Conservation (phyloP, 2,113 vertebrate species). For the Ammospiza caudacuta region DNA sequence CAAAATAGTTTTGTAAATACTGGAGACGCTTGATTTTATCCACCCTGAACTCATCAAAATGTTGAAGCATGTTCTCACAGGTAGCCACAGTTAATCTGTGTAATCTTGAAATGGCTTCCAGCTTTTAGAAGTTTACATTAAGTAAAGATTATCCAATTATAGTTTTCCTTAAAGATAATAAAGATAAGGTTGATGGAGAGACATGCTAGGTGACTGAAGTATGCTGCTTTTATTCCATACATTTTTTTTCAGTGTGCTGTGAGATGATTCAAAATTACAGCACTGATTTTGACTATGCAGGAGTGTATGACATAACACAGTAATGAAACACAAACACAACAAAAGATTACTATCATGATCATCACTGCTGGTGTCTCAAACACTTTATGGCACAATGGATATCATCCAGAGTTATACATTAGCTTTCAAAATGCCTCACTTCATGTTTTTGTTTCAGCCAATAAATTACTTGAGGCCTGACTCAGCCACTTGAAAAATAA, state of each 20-base stretch:
- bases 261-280: background rate
- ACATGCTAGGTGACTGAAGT: conserved; percentile 17
- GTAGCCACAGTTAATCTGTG: conserved; percentile 52
- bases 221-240: conserved; percentile 2
- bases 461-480: conserved; percentile 20
- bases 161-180: conserved; percentile 65
- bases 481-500: conserved; percentile 21
- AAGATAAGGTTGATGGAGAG: conserved; percentile 30
- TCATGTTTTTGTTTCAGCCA: background rate
- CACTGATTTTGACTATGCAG: background rate
- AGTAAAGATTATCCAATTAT: conserved; percentile 70
- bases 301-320: background rate
- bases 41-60: conserved; percentile 21
- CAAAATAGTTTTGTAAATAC: conserved; percentile 59
- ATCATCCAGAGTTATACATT: background rate
- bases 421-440: conserved; percentile 14
- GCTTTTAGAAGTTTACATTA: conserved; percentile 68
- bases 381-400: background rate
- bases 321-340: background rate
- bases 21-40: conserved; percentile 43
- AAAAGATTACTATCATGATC: background rate
- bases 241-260: background rate
- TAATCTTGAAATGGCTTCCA: conserved; percentile 61
- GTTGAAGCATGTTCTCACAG: conserved; percentile 55
- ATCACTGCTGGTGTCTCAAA: background rate